phyloP scores from a whole-genome alignment of 37 sponge, comb jelly and placozoan species.

The Oopsacas minuta region DNA sequence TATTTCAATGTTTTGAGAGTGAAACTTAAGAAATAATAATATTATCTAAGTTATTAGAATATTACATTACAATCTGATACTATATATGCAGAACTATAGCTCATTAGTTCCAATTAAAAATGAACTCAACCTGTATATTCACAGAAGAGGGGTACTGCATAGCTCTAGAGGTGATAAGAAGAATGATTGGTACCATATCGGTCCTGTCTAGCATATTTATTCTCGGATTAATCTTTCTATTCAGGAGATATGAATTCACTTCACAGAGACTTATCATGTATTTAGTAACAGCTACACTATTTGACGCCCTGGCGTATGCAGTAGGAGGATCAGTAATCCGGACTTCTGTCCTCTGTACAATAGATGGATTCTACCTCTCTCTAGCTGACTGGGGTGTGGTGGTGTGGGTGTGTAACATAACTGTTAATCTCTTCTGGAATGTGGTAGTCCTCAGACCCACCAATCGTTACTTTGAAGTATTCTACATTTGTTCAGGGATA shows the following conservation, averaged over 20 bases:
- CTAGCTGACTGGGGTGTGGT: not conserved
- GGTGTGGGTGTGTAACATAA: constrained; percentile 21
- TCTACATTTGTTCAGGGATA: constrained; percentile 27
- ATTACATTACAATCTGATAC: too few relatives aligned
- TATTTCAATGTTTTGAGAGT: not conserved
- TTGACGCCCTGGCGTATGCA: constrained; percentile 4
- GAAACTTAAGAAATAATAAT: too few relatives aligned
- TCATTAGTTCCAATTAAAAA: too few relatives aligned
- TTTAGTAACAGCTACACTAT: constrained; percentile 2
- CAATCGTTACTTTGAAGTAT: constrained; percentile 30
- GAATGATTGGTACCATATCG: constrained; percentile 1
- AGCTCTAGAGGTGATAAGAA: constrained; percentile 1
- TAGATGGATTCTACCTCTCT: not conserved
- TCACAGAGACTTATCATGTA: constrained; percentile 33
- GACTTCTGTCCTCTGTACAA: not conserved
- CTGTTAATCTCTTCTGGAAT: constrained; percentile 20
- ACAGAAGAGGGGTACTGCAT: not conserved
- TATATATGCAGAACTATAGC: too few relatives aligned
- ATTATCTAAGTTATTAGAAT: too few relatives aligned
- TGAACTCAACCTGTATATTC: not conserved
- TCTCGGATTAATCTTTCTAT: constrained; percentile 19
- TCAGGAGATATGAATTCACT: not conserved
- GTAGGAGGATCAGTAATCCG: not conserved
- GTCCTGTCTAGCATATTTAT: not conserved
- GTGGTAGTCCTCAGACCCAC: constrained; percentile 14